Conservation (phyloP, 2,888 invertebrate genomes). For the Autographa gamma region DNA sequence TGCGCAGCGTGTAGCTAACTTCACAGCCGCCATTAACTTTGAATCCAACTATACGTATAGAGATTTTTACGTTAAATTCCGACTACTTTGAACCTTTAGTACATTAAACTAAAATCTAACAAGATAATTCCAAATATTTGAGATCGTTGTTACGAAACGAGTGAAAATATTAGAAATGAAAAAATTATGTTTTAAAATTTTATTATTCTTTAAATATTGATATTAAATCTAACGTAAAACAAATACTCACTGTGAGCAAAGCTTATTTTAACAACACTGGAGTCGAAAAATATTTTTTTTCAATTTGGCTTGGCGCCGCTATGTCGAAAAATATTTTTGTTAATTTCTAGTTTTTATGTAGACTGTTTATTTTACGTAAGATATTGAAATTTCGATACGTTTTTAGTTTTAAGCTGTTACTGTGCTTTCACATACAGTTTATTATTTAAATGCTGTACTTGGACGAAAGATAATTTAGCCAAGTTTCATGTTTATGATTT, state of each 20-base stretch:
- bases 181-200: constrained; percentile 13
- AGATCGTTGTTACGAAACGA: constrained; percentile 33
- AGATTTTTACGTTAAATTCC: constrained; percentile 21
- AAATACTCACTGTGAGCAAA: constrained; percentile 46
- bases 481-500: too few species aligned
- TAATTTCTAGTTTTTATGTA: not conserved
- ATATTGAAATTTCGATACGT: not conserved
- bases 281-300: constrained; percentile 35
- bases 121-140: constrained; percentile 14
- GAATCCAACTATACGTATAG: too few species aligned
- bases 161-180: not conserved
- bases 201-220: not conserved
- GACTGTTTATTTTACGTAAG: not conserved
- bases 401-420: not conserved
- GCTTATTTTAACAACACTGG: constrained; percentile 36
- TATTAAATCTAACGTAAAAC: constrained; percentile 28
- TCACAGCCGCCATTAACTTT: too few species aligned
- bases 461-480: too few species aligned
- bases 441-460: too few species aligned
- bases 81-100: constrained; percentile 45
- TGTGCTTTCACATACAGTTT: too few species aligned
- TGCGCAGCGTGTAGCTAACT: too few species aligned
- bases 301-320: not conserved
- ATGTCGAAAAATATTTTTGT: constrained; percentile 5
- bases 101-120: constrained; percentile 22